A percentile compares a stretch with the other conserved stretches of the same genome.
Evolutionary conservation across 2,797 vertebrate genomes (phyloP).

Genomic region (Mastacembelus armatus): DNA sequence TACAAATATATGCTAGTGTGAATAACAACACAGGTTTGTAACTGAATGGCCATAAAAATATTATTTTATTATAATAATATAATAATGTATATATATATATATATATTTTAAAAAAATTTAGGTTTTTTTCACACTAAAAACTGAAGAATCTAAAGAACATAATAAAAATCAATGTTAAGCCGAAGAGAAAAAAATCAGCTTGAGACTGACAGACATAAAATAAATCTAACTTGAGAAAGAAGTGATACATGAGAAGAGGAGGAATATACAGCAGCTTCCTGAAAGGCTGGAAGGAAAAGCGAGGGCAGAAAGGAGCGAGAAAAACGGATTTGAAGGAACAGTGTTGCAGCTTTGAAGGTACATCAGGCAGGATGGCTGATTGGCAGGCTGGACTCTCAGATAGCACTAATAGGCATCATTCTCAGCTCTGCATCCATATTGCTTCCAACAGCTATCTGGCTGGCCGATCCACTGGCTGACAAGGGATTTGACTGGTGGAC

Average conservation of each 20-base stretch:
- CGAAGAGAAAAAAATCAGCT: not conserved
- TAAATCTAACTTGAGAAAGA: not conserved
- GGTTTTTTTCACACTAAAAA: too few species aligned
- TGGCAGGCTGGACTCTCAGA: slow-evolving; percentile 39
- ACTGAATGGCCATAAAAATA: too few species aligned
- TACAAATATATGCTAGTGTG: too few species aligned
- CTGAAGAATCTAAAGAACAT: not conserved
- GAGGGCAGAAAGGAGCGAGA: slow-evolving; percentile 4
- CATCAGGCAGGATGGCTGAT: slow-evolving; percentile 6
- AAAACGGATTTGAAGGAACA: slow-evolving; percentile 27
- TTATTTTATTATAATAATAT: too few species aligned
- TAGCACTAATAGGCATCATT: slow-evolving; percentile 32
- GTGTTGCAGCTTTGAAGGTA: slow-evolving; percentile 45
- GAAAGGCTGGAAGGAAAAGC: slow-evolving; percentile 24
- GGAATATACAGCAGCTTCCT: slow-evolving; percentile 17
- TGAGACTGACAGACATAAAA: not conserved
- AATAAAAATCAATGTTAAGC: not conserved
- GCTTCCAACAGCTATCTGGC: slow-evolving; percentile 18
- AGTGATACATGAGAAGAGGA: not conserved
- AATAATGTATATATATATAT: too few species aligned
- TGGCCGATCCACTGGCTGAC: not conserved
- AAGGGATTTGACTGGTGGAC: slow-evolving; percentile 18
- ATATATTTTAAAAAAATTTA: too few species aligned
- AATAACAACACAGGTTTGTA: too few species aligned
- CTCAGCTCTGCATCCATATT: slow-evolving; percentile 1